Percentiles rank a stretch among this genome's conserved stretches.
Conservation (phyloP, 2,888 invertebrate species). For the Scaptomyza caliginosa region DNA sequence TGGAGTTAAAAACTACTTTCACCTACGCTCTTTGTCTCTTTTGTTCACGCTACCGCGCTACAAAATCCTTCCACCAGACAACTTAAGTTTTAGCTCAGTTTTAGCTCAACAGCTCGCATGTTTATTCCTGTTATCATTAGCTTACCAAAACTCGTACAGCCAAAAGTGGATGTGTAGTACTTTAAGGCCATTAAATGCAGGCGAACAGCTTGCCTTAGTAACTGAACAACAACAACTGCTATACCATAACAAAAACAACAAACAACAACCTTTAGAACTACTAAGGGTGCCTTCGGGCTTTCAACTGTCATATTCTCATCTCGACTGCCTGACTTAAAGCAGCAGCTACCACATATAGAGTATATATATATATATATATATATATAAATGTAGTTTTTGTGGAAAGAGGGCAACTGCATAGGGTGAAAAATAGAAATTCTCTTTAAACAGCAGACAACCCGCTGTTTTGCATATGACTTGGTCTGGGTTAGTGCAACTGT, state of each 20-base stretch:
- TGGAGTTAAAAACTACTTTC: constrained; percentile 12
- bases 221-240: background rate
- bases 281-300: constrained; percentile 28
- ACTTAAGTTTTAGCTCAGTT: background rate
- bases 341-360: background rate
- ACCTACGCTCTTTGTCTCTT: background rate
- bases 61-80: constrained; percentile 1
- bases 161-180: constrained; percentile 1
- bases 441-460: constrained; percentile 66
- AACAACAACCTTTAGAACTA: constrained; percentile 27
- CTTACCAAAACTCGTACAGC: background rate
- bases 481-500: constrained; percentile 30
- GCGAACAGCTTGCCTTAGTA: constrained; percentile 11
- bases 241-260: constrained; percentile 20
- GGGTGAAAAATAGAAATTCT: constrained; percentile 11
- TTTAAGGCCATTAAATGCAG: constrained; percentile 41
- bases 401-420: constrained; percentile 54
- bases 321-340: constrained; percentile 40
- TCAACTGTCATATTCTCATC: constrained; percentile 45
- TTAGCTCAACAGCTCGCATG: constrained; percentile 5
- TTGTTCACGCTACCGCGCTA: background rate
- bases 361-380: constrained; percentile 6
- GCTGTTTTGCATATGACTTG: constrained; percentile 53
- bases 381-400: background rate
- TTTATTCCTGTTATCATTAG: constrained; percentile 29